Conservation (phyloP, 1,140 invertebrate species). For the Diachasmimorpha longicaudata region DNA sequence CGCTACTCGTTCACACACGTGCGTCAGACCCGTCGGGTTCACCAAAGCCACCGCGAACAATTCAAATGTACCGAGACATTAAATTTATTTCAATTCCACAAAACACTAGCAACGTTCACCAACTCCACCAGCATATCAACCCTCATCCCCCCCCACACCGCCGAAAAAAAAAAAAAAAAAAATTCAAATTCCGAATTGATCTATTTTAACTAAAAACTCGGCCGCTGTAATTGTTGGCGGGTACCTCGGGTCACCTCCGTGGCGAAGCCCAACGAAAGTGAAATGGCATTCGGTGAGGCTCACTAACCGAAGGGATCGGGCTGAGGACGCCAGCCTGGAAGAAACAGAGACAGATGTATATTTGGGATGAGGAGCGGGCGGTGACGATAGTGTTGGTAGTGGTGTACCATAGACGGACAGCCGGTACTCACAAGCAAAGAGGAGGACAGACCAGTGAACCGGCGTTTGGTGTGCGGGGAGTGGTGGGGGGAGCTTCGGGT, state of each 20-base stretch:
- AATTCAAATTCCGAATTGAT: too few relatives aligned
- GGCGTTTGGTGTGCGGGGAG: too few relatives aligned
- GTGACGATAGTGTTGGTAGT: not conserved
- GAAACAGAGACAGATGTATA: conserved; percentile 35
- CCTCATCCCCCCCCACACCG: too few relatives aligned
- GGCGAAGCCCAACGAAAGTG: conserved; percentile 64
- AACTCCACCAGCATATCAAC: not conserved
- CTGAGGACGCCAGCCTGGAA: conserved; percentile 41
- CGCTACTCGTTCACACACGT: conserved; percentile 18
- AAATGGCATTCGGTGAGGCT: conserved; percentile 59
- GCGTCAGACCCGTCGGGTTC: not conserved
- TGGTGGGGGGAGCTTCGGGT: too few relatives aligned
- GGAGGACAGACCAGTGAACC: too few relatives aligned
- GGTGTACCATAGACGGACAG: not conserved
- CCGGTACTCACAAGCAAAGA: not conserved
- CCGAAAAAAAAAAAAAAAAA: too few relatives aligned
- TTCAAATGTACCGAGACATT: not conserved
- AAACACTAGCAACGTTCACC: not conserved
- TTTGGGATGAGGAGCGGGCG: conserved; percentile 9
- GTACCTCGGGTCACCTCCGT: conserved; percentile 51
- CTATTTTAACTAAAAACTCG: not conserved
- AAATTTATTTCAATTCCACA: not conserved
- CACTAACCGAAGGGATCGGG: conserved; percentile 47
- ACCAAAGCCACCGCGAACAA: not conserved
- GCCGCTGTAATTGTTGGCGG: conserved; percentile 54